Conservation (phyloP, 2,888 invertebrate genomes). For the Cabera pusaria region DNA sequence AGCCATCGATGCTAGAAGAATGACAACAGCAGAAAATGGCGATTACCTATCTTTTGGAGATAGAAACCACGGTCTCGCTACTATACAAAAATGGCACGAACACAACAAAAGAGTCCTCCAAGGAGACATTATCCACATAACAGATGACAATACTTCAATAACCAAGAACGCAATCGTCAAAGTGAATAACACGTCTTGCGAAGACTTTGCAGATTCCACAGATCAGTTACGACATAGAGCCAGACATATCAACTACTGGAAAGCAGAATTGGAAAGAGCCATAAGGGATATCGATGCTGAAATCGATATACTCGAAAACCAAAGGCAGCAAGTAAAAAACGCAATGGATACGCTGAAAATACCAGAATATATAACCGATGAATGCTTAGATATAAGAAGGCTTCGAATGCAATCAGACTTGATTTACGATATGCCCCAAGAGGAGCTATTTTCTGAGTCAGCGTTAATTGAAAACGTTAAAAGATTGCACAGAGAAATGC, state of each 20-base stretch:
- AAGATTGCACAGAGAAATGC: slow-evolving; percentile 83
- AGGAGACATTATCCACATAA: slow-evolving; percentile 69
- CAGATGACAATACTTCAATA: slow-evolving; percentile 66
- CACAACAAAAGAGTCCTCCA: slow-evolving; percentile 64
- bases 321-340: slow-evolving; percentile 72
- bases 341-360: slow-evolving; percentile 64
- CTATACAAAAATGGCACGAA: slow-evolving; percentile 63
- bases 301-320: slow-evolving; percentile 59
- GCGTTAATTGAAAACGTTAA: slow-evolving; percentile 88
- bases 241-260: slow-evolving; percentile 75
- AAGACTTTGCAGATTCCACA: slow-evolving; percentile 67
- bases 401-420: slow-evolving; percentile 88
- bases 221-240: slow-evolving; percentile 66
- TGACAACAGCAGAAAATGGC: slow-evolving; percentile 57
- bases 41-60: slow-evolving; percentile 66
- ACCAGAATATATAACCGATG: slow-evolving; percentile 80
- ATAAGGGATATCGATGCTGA: slow-evolving; percentile 70
- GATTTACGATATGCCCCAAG: slow-evolving; percentile 89
- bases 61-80: slow-evolving; percentile 55
- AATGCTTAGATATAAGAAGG: slow-evolving; percentile 87
- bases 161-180: slow-evolving; percentile 74
- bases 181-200: slow-evolving; percentile 70
- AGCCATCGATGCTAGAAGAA: too few species aligned
- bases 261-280: slow-evolving; percentile 67
- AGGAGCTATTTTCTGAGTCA: slow-evolving; percentile 88